phyloP scores from a whole-genome alignment of 2,888 invertebrate genomes.

The Malthinus flaveolus region DNA sequence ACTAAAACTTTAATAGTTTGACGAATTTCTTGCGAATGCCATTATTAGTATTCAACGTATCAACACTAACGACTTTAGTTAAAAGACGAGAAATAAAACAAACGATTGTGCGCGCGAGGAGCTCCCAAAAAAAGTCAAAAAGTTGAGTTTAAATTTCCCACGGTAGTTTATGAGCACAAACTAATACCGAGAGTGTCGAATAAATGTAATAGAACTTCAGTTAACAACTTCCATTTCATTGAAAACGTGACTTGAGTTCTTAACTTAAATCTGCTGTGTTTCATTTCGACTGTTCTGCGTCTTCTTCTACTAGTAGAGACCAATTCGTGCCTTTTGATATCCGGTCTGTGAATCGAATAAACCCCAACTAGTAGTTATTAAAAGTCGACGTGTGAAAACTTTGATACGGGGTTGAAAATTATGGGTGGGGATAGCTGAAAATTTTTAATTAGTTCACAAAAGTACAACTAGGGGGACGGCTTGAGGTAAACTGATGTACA shows the following conservation, averaged over 20 bases:
- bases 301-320: constrained; percentile 1
- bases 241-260: constrained; percentile 46
- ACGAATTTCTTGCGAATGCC: constrained; percentile 9
- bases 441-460: too few relatives aligned
- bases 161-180: constrained; percentile 12
- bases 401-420: not conserved
- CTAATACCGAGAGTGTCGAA: constrained; percentile 44
- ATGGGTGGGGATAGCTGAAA: too few relatives aligned
- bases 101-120: constrained; percentile 7
- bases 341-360: not conserved
- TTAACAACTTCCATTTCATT: constrained; percentile 53
- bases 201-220: constrained; percentile 52
- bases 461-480: too few relatives aligned
- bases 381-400: constrained; percentile 18
- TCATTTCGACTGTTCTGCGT: constrained; percentile 16
- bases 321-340: constrained; percentile 4
- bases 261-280: constrained; percentile 26
- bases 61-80: constrained; percentile 7
- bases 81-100: not conserved
- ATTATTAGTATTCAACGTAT: constrained; percentile 2
- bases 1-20: constrained; percentile 4
- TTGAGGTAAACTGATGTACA: too few relatives aligned
- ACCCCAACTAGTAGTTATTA: constrained; percentile 12
- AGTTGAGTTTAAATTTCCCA: constrained; percentile 10
- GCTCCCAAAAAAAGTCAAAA: not conserved